These are phyloP conservation scores for Brachyptera risi DNA, from an alignment of 2,888 invertebrate genomes.

Conservation along the genomic window DNA sequence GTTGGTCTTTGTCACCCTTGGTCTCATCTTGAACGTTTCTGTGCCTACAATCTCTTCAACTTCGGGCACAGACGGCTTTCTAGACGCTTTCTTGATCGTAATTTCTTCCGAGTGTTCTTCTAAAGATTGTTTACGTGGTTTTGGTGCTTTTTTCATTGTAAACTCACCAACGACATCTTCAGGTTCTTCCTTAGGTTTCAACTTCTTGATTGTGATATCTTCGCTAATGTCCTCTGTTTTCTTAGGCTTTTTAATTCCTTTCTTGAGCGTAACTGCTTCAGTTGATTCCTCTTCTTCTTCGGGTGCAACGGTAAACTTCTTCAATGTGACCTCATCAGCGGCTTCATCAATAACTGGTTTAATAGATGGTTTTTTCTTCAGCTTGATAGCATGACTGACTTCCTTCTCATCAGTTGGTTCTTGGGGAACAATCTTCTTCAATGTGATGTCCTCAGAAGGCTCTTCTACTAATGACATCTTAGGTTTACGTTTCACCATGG, in stretches of 20 bases:
- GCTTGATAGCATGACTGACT: conserved; percentile 30
- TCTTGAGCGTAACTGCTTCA: conserved; percentile 53
- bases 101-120: conserved; percentile 54
- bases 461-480: conserved; percentile 33
- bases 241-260: conserved; percentile 44
- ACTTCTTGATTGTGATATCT: conserved; percentile 68
- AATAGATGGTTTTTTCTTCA: conserved; percentile 32
- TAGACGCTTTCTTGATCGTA: conserved; percentile 68
- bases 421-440: conserved; percentile 64
- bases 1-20: conserved; percentile 69
- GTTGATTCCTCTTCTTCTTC: conserved; percentile 39
- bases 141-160: conserved; percentile 33
- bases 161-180: conserved; percentile 41
- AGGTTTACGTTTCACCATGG: conserved; percentile 29
- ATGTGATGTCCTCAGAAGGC: conserved; percentile 60
- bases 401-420: conserved; percentile 34
- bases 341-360: conserved; percentile 39
- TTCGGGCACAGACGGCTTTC: conserved; percentile 60
- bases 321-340: conserved; percentile 38
- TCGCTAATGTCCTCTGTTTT: conserved; percentile 56
- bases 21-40: conserved; percentile 76
- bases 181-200: conserved; percentile 52
- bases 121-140: conserved; percentile 25
- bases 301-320: conserved; percentile 26
- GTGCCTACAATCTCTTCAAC: conserved; percentile 69